Base-by-base conservation (phyloP, 1,140 invertebrate genomes). In the Coenobita brevimanus region DNA sequence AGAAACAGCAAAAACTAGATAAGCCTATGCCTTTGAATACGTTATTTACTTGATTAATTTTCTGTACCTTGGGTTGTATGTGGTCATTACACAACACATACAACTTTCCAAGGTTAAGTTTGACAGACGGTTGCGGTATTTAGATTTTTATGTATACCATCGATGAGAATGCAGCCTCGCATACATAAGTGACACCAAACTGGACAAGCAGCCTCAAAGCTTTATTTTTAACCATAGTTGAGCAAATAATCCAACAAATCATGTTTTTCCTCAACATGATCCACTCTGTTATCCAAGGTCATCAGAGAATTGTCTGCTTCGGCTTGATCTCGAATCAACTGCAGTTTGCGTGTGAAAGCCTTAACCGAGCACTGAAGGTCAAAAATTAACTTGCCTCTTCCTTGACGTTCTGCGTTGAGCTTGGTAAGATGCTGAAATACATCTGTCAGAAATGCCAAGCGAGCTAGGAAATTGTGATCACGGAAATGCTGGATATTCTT, bases 111-210 rank as follows among this genome's bases (percentile, higher is more conserved):
- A n/a, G n/a, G 17, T 76, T 36, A 76, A 17, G 36, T 4, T 50
- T 50, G 38, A 43, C 38, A 41, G n/a, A 76, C 41, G 73, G 73
- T 6, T 41, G 21, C 73, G 38, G 41, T 76, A 76, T 6, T 76
- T 6, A 41, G 36, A n/a, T n/a, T 76, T 6, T 76, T 43, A 43
- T 76, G 36, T n/a, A 41, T 21, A 76, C 73, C 21, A 50, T 76
- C 41, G 73, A 41, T 41, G 36, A 76, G n/a, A n/a, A n/a, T n/a
- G n/a, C n/a, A n/a, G n/a, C n/a, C n/a, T n/a, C n/a, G n/a, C n/a
- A n/a, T n/a, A 76, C 73, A 76, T 43, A 76, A 41, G 73, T 76
- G 30, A 41, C 24, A 43, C 73, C 36, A 76, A 76, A 76, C n/a
- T 41, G 36, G 4, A 76, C 4, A 76, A 76, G 43, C 17, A 76